These are phyloP conservation scores for Orussus abietinus DNA, from an alignment of 1,140 invertebrate species.

Conservation along the genomic window DNA sequence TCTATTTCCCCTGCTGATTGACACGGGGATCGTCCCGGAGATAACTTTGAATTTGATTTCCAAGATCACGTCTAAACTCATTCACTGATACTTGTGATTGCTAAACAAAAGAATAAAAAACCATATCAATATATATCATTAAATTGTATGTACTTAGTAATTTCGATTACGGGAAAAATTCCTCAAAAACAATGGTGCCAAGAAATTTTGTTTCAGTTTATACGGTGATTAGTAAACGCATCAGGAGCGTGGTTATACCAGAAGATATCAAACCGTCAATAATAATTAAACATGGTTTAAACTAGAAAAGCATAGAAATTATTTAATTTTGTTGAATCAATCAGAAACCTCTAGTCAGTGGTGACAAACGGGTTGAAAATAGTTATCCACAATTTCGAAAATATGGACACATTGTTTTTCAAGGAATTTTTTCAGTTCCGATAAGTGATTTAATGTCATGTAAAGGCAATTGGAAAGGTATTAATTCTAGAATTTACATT, in stretches of 20 bases:
- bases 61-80: slow-evolving; percentile 41
- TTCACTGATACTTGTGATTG: slow-evolving; percentile 36
- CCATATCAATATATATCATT: slow-evolving; percentile 3
- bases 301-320: not conserved
- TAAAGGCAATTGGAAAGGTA: no score
- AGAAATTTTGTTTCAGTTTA: no score
- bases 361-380: no score
- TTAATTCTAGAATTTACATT: slow-evolving; percentile 40
- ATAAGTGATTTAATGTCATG: no score
- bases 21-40: slow-evolving; percentile 45
- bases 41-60: slow-evolving; percentile 38
- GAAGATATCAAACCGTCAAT: not conserved
- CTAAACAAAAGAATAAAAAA: slow-evolving; percentile 29
- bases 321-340: not conserved
- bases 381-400: not conserved
- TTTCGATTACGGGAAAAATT: no score
- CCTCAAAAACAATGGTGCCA: no score
- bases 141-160: not conserved
- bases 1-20: slow-evolving; percentile 20
- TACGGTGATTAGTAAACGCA: no score
- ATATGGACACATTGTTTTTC: no score
- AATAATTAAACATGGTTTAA: not conserved
- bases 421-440: no score
- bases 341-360: no score
- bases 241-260: no score